Evolutionary conservation across 2,113 vertebrate genomes (phyloP).

Genomic region (Plestiodon gilberti): DNA sequence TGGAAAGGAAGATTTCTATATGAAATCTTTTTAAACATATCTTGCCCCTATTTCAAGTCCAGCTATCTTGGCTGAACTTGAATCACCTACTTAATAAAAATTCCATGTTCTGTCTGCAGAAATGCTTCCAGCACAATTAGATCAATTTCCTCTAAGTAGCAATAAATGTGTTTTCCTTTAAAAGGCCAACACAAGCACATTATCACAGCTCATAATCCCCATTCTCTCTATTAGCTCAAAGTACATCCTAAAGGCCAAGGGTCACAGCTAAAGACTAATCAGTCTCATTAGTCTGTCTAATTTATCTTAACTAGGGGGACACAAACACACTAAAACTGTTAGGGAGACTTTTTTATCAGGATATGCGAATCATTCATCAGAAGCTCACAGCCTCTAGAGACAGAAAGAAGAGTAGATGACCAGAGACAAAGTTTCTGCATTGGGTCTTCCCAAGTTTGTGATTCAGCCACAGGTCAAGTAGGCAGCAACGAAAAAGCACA

Average conservation of each 20-base stretch:
- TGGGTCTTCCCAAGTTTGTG: conserved; percentile 44
- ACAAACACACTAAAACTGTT: conserved; percentile 81
- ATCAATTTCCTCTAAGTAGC: conserved; percentile 99
- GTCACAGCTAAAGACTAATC: conserved; percentile 84
- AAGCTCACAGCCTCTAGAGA: conserved; percentile 74
- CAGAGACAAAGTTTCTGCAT: conserved; percentile 65
- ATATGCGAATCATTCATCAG: conserved; percentile 87
- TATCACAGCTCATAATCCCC: conserved; percentile 81
- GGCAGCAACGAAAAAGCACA: background rate
- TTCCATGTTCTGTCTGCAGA: conserved; percentile 91
- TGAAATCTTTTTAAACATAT: conserved; percentile 77
- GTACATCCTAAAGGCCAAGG: conserved; percentile 80
- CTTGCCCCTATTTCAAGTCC: conserved; percentile 78
- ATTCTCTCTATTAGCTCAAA: conserved; percentile 83
- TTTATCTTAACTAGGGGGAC: conserved; percentile 85
- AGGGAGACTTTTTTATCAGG: conserved; percentile 74
- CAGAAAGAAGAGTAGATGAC: conserved; percentile 75
- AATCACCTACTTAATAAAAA: conserved; percentile 90
- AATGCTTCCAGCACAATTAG: conserved; percentile 93
- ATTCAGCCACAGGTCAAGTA: background rate
- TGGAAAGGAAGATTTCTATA: conserved; percentile 56
- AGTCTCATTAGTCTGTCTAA: conserved; percentile 88
- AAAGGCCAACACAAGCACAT: conserved; percentile 89
- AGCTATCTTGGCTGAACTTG: conserved; percentile 85
- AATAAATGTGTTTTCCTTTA: conserved; percentile 99